Evolutionary conservation across 35 echinoderm and acorn worm genomes (phyloP).

Genomic region (Diadema setosum): DNA sequence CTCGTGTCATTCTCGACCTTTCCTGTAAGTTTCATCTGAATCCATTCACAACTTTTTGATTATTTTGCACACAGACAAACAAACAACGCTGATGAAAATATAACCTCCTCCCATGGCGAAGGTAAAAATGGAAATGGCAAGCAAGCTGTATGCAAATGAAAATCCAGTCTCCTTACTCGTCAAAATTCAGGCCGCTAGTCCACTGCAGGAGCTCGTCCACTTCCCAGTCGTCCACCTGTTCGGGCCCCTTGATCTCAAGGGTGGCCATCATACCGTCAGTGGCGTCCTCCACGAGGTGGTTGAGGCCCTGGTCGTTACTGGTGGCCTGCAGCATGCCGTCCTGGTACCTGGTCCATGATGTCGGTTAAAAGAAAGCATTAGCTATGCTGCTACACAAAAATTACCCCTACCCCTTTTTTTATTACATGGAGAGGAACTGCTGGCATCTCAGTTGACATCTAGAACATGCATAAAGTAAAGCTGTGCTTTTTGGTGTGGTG

Average conservation of each 20-base stretch:
- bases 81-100: not conserved
- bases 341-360: constrained; percentile 54
- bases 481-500: no score
- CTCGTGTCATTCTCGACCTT: not conserved
- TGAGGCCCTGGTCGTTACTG: constrained; percentile 26
- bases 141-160: not conserved
- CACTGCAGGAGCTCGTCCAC: constrained; percentile 94
- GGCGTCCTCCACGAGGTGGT: constrained; percentile 65
- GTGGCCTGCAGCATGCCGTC: constrained; percentile 82
- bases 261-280: constrained; percentile 67
- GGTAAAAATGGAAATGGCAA: no score
- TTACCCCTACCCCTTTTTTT: no score
- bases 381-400: no score
- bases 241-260: constrained; percentile 57
- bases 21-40: not conserved
- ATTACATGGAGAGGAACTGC: no score
- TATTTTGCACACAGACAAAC: not conserved
- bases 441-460: no score
- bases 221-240: constrained; percentile 90
- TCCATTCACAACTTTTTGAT: not conserved
- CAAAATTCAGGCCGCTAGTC: constrained; percentile 98
- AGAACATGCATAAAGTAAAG: no score
- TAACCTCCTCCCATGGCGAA: no score
- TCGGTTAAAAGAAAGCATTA: not conserved
- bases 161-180: constrained; percentile 72